Evolutionary conservation across 2,888 invertebrate genomes (phyloP).

Genomic region (Hypsopygia costalis): DNA sequence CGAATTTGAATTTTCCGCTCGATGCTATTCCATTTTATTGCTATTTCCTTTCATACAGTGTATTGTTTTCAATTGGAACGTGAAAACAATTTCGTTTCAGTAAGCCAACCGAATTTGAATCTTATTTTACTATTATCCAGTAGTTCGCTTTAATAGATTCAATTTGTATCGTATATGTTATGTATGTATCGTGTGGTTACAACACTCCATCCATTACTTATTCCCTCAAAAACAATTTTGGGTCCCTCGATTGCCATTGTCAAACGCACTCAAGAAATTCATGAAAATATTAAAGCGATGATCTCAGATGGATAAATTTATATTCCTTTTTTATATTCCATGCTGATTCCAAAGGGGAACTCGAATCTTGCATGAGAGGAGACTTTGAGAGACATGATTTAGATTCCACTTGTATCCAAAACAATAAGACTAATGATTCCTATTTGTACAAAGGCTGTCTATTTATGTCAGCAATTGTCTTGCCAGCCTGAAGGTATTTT

Average conservation of each 20-base stretch:
- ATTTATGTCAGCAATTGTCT: not conserved
- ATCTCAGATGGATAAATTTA: constrained; percentile 38
- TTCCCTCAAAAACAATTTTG: constrained; percentile 45
- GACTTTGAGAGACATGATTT: not conserved
- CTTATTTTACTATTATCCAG: not conserved
- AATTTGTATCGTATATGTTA: constrained; percentile 25
- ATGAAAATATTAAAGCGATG: constrained; percentile 42
- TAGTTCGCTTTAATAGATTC: constrained; percentile 20
- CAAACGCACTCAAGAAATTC: constrained; percentile 35
- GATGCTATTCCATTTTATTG: no score
- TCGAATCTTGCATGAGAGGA: constrained; percentile 13
- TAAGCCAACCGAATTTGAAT: no score
- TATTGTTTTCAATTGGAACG: no score
- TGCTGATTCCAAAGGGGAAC: constrained; percentile 16
- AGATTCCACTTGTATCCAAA: not conserved
- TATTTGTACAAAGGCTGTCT: not conserved
- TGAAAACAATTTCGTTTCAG: no score
- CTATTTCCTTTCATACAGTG: no score
- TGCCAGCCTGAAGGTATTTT: not conserved
- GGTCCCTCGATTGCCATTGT: constrained; percentile 35
- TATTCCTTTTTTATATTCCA: constrained; percentile 27
- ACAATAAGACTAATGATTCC: constrained; percentile 8
- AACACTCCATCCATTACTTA: constrained; percentile 20
- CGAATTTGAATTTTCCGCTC: no score
- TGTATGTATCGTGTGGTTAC: constrained; percentile 16